Percentiles rank a stretch among this genome's conserved stretches.
phyloP scores from a whole-genome alignment of 2,888 invertebrate genomes.

The Hirtodrosophila histrioides region DNA sequence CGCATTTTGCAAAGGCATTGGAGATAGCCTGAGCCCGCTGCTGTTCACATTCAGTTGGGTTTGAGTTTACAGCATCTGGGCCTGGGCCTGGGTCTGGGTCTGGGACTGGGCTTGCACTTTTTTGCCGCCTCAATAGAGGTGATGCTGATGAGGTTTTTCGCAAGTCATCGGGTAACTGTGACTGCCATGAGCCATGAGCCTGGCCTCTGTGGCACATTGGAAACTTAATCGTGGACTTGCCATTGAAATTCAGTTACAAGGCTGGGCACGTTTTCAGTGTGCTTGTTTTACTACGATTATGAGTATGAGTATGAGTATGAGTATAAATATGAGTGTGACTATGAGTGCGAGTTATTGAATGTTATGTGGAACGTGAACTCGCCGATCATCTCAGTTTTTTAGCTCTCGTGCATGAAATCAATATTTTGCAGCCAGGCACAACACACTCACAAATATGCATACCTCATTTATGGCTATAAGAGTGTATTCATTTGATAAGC shows the following conservation, averaged over 20 bases:
- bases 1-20: constrained; percentile 59
- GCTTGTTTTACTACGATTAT: constrained; percentile 41
- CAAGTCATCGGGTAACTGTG: constrained; percentile 82
- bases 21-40: constrained; percentile 24
- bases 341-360: constrained; percentile 53
- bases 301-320: constrained; percentile 24
- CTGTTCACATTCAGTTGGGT: constrained; percentile 30
- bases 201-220: constrained; percentile 71
- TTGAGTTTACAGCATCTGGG: constrained; percentile 62
- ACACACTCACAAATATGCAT: constrained; percentile 4
- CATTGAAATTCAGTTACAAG: constrained; percentile 82
- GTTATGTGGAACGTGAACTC: constrained; percentile 52
- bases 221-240: constrained; percentile 79
- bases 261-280: constrained; percentile 70
- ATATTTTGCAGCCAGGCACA: constrained; percentile 37
- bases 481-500: constrained; percentile 30
- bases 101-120: constrained; percentile 67
- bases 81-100: constrained; percentile 49
- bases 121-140: constrained; percentile 35
- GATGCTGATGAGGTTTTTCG: constrained; percentile 75
- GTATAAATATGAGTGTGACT: constrained; percentile 16
- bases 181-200: constrained; percentile 46
- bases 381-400: constrained; percentile 40
- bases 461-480: constrained; percentile 1
- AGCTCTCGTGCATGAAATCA: constrained; percentile 70